Evolutionary conservation across 1,140 invertebrate genomes (phyloP).

Genomic region (Bacillus rossius): DNA sequence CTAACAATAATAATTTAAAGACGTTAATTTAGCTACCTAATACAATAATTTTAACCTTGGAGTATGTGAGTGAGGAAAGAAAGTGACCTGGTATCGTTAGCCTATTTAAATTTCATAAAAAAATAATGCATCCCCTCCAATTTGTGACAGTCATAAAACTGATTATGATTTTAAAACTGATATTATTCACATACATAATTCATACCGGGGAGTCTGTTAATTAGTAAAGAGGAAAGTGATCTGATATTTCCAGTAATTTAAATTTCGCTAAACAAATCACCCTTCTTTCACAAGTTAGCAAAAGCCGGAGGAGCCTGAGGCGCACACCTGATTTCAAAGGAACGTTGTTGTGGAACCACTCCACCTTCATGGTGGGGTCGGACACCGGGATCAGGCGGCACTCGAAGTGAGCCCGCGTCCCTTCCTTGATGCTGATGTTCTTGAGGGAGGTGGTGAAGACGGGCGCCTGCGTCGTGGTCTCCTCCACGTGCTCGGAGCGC

Average conservation of each 20-base stretch:
- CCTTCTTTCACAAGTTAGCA: too few species aligned
- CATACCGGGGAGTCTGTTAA: not conserved
- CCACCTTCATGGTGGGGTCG: slow-evolving; percentile 93
- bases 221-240: too few species aligned
- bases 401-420: slow-evolving; percentile 93
- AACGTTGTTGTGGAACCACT: slow-evolving; percentile 95
- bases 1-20: too few species aligned
- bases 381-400: slow-evolving; percentile 93
- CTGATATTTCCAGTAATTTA: too few species aligned
- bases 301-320: too few species aligned
- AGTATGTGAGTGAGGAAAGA: too few species aligned
- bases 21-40: too few species aligned
- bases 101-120: too few species aligned
- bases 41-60: too few species aligned
- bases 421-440: slow-evolving; percentile 90
- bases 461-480: slow-evolving; percentile 80
- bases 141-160: not conserved
- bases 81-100: too few species aligned
- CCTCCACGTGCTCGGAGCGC: slow-evolving; percentile 66
- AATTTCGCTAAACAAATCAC: too few species aligned
- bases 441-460: slow-evolving; percentile 88
- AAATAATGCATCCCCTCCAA: too few species aligned
- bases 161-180: not conserved
- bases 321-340: slow-evolving; percentile 64
- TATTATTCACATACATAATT: not conserved